Base-by-base conservation (phyloP, 2,113 vertebrate species). In the Aphelocoma coerulescens region DNA sequence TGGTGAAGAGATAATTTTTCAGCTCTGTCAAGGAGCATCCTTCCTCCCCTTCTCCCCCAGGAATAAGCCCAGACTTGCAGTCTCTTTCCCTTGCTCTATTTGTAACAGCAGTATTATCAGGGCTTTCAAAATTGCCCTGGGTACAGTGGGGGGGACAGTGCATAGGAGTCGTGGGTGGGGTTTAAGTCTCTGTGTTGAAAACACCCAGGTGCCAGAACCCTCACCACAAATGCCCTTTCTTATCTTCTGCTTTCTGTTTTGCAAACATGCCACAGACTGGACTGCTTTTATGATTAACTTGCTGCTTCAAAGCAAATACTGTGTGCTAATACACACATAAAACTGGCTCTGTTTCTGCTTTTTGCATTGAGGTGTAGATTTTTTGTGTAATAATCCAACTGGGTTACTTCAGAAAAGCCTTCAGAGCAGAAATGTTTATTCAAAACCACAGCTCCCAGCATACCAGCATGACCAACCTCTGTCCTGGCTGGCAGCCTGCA, bases 111-210 rank as follows among this genome's bases (percentile, higher is more conserved):
- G 4, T 26, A 18, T 41, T 10, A 11, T 5, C 44, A 16, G 62
- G 16, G 33, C 35, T 59, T 20, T 43, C 27, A 28, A 3, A n/a
- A 7, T 3, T 2, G 8, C 7, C 0, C 30, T 22, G 3, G 3
- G 52, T 54, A 24, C 74, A n/a, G 22, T 3, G 4, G 13, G 44
- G 44, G 23, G 44, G 28, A 7, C 3, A 6, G 22, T 5, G 4
- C 5, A 1, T 14, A 43, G 67, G 67, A 28, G 27, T 46, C 1
- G 0, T 12, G 22, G 41, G 5, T 16, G 51, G 1, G 26, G 10
- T 24, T 24, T 8, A 27, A 27, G 44, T 24, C n/a, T 21, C 21
- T 24, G 4, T 20, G 33, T 18, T 1, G 2, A 20, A 63, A 73
- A 55, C 19, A 5, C 16, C 27, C 35, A 7, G 21, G 28, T 55